Base-by-base conservation (phyloP, 2,113 vertebrate genomes). In the Pimephales promelas region DNA sequence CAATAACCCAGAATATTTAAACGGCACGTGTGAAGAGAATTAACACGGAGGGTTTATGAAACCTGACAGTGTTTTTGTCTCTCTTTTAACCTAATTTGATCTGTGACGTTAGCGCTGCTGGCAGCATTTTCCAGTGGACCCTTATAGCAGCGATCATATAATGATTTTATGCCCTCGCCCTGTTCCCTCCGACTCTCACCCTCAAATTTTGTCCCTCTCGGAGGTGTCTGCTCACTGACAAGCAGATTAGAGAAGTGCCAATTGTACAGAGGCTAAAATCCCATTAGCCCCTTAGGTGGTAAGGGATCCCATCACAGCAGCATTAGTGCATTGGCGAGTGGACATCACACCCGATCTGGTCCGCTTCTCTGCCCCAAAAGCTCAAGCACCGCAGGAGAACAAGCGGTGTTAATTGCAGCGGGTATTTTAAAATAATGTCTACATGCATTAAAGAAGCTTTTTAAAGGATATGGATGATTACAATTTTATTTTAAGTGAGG, bases 161-260 rank as follows among this genome's bases (percentile, higher is more conserved):
- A 61, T 64, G 28, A 80, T 85, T 26, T 43, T 74, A 61, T 72
- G 49, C 31, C 56, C 68, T 80, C 47, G 64, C 5, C 40, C 52
- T 43, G 36, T 68, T 68, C 18, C 64, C 31, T 40, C 3, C 20
- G n/a, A 20, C 11, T 62, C 57, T 74, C n/a, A 54, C 18, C 14
- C 54, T 52, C 9, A 77, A 64, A 79, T 47, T 47, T 18, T 10
- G 62, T 86, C 82, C 82, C 85, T 87, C 56, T 54, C 22, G 56
- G 73, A 75, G 71, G 61, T 40, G 47, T 83, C 74, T 71, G 76
- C 72, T 90, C 84, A 80, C 81, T 88, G 86, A 89, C 83, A 85
- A 85, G 86, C 87, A 88, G 89, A 91, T 91, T 89, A 90, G 66
- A 86, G 84, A 84, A 78, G 45, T 78, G 43, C 82, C 80, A 79